A percentile compares a stretch with the other conserved stretches of the same genome.
Conservation (phyloP, 2,113 vertebrate genomes). For the Pagrus major region DNA sequence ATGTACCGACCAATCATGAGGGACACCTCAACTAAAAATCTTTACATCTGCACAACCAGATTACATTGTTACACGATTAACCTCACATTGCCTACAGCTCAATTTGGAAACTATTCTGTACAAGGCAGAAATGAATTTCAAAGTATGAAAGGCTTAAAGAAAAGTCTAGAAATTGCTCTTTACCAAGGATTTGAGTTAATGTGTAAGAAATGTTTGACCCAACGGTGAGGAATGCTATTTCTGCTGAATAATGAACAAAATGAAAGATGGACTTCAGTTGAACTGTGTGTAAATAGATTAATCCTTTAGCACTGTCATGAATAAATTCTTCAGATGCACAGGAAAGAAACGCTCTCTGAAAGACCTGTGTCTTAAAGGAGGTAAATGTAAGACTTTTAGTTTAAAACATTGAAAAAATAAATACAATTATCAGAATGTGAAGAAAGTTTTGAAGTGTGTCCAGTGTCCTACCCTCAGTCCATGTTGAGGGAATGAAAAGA, state of each 20-base stretch:
- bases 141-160: conserved; percentile 9
- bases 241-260: conserved; percentile 55
- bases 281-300: conserved; percentile 41
- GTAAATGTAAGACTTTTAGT: too few relatives aligned
- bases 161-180: conserved; percentile 32
- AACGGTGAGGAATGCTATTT: not conserved
- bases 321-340: not conserved
- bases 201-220: conserved; percentile 41
- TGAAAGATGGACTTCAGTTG: conserved; percentile 50
- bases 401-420: too few relatives aligned
- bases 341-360: not conserved
- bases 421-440: too few relatives aligned
- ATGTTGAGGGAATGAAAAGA: too few relatives aligned
- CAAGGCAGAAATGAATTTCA: conserved; percentile 37
- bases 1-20: not conserved
- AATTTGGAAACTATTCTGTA: conserved; percentile 18
- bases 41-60: not conserved
- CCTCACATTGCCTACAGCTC: not conserved
- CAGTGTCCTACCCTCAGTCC: too few relatives aligned
- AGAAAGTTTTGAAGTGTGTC: too few relatives aligned
- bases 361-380: not conserved
- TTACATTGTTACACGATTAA: conserved; percentile 25
- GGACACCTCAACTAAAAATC: not conserved
- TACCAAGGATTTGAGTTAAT: conserved; percentile 26
- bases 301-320: conserved; percentile 16